Percentiles rank a stretch among this genome's conserved stretches.
phyloP scores from a whole-genome alignment of 2,888 invertebrate species.

The Watsonalla binaria region DNA sequence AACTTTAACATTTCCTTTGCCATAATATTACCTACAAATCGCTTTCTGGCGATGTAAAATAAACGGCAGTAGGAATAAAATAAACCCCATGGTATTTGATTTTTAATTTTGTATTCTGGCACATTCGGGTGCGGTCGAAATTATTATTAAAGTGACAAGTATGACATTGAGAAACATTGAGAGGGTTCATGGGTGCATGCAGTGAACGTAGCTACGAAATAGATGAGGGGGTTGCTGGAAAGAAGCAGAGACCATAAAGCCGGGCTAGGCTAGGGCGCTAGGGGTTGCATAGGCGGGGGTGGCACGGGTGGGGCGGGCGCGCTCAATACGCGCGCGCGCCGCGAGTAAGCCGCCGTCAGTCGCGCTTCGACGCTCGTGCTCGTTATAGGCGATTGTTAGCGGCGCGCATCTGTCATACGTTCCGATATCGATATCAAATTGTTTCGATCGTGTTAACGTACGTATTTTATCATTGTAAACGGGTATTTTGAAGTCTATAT shows the following conservation, averaged over 20 bases:
- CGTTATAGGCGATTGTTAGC: slow-evolving; percentile 34
- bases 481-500: background rate
- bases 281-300: slow-evolving; percentile 57
- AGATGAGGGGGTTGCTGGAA: slow-evolving; percentile 26
- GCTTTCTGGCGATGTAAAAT: too few species aligned
- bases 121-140: too few species aligned
- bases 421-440: slow-evolving; percentile 61
- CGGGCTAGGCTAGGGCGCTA: slow-evolving; percentile 41
- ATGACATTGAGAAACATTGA: slow-evolving; percentile 10
- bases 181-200: slow-evolving; percentile 12
- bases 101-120: too few species aligned
- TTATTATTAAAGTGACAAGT: background rate
- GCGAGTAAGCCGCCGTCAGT: slow-evolving; percentile 44
- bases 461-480: slow-evolving; percentile 35
- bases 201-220: slow-evolving; percentile 18
- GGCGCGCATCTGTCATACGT: slow-evolving; percentile 56
- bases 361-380: slow-evolving; percentile 61
- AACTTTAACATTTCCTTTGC: too few species aligned
- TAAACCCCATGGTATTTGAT: too few species aligned
- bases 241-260: slow-evolving; percentile 37
- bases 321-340: slow-evolving; percentile 77
- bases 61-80: too few species aligned
- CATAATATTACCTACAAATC: too few species aligned
- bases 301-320: slow-evolving; percentile 56
- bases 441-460: slow-evolving; percentile 50